Evolutionary conservation across 92 coral and sea anemone genomes (phyloP), one percentile per base, ranked within the genome.

Genomic region (Porites rus): DNA sequence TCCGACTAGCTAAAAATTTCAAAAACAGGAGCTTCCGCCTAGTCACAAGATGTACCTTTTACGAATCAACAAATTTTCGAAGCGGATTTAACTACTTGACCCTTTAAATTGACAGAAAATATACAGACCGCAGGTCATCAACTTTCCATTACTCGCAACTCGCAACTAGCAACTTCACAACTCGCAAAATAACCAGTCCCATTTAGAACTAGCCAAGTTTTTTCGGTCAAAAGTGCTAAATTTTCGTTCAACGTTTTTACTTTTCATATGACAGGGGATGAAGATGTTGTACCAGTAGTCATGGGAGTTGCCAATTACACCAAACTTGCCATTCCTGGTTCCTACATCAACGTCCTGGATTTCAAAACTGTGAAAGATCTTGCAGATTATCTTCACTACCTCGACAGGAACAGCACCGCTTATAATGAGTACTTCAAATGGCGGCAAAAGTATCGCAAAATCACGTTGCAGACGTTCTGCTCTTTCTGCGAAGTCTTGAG

Each of bases 401-500:
- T 92, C 1, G 92, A 92, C 64, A 60, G 74, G 31, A 92, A 88
- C 72, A 87, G 88, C 74, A 92, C 90, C 10, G 94, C 94, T 2
- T 92, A 92, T 63, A 84, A 80, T 62, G 65, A 80, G 63, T 92
- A 92, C 79, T 92, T 92, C 54, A 21, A 84, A 11, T 92, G 95
- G 95, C 85, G 75, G 56, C 58, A 38, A 38, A 71, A 71, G 17
- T 71, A 71, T 71, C 54, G 56, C n/a, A 43, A 6, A 38, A 38
- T 71, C 12, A 38, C 21, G 22, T 12, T 71, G 10, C 10, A 5
- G 19, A 6, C 14, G 7, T 71, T 71, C 46, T 71, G 75, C 21
- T 71, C 75, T 31, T 14, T 71, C 58, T 71, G 75, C n/a, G 75
- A 71, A 71, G 75, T 71, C 20, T 38, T 71, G 16, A 71, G 21